Evolutionary conservation across 2,113 vertebrate genomes (phyloP).

Genomic region (Myotis lucifugus): DNA sequence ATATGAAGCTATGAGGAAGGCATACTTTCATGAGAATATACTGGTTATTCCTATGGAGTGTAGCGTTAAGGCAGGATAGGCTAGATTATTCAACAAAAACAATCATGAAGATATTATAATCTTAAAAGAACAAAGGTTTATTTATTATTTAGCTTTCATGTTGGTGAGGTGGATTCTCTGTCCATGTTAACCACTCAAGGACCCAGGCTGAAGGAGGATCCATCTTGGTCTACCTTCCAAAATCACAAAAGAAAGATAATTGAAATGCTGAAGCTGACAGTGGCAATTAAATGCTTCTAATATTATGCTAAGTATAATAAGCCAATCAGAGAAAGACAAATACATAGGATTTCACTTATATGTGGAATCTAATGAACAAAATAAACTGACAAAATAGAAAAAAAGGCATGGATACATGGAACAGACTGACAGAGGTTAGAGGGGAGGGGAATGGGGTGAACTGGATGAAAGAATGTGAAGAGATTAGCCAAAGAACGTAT

Average conservation of each 20-base stretch:
- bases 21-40: not conserved
- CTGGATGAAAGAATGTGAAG: no score
- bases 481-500: no score
- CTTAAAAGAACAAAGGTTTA: not conserved
- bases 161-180: not conserved
- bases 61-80: not conserved
- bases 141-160: slow-evolving; percentile 26
- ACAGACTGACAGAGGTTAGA: no score
- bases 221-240: not conserved
- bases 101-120: not conserved
- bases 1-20: not conserved
- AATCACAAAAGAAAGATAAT: not conserved
- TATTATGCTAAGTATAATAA: not conserved
- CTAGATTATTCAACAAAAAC: not conserved
- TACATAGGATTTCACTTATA: not conserved
- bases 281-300: not conserved
- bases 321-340: not conserved
- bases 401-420: no score
- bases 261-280: not conserved
- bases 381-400: no score
- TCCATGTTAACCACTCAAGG: not conserved
- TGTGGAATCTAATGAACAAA: no score
- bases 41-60: not conserved
- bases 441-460: no score
- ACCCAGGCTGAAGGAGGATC: not conserved